Evolutionary conservation across 2,888 invertebrate genomes (phyloP).

Genomic region (Alloplasta piceator): DNA sequence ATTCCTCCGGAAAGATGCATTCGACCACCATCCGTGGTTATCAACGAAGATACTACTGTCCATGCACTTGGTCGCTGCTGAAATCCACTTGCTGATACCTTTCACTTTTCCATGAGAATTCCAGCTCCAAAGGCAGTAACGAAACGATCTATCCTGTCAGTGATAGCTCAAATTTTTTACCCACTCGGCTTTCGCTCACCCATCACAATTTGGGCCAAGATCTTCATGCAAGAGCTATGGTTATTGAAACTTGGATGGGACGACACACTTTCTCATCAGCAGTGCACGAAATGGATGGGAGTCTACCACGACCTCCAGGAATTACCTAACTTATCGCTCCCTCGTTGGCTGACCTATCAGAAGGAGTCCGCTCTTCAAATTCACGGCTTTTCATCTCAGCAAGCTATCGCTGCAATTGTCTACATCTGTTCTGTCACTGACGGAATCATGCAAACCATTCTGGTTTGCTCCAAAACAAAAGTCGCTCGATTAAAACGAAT

Average conservation of each 20-base stretch:
- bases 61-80: neutral
- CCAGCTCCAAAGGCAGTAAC: neutral
- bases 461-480: conserved; percentile 52
- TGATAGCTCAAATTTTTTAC: conserved; percentile 5
- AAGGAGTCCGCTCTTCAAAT: conserved; percentile 20
- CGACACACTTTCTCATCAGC: neutral
- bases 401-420: conserved; percentile 19
- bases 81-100: neutral
- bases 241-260: conserved; percentile 6
- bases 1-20: no score
- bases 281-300: neutral
- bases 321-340: neutral
- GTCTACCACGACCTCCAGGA: neutral
- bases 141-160: conserved; percentile 4
- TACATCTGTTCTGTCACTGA: conserved; percentile 34
- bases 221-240: conserved; percentile 11
- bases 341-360: conserved; percentile 26
- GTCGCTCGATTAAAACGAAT: conserved; percentile 60
- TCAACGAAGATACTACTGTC: neutral
- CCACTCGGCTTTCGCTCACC: conserved; percentile 10
- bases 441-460: neutral
- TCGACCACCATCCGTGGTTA: no score
- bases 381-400: conserved; percentile 54
- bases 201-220: neutral
- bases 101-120: neutral